Conservation (phyloP, 2,113 vertebrate species). For the Diphyllodes magnificus region DNA sequence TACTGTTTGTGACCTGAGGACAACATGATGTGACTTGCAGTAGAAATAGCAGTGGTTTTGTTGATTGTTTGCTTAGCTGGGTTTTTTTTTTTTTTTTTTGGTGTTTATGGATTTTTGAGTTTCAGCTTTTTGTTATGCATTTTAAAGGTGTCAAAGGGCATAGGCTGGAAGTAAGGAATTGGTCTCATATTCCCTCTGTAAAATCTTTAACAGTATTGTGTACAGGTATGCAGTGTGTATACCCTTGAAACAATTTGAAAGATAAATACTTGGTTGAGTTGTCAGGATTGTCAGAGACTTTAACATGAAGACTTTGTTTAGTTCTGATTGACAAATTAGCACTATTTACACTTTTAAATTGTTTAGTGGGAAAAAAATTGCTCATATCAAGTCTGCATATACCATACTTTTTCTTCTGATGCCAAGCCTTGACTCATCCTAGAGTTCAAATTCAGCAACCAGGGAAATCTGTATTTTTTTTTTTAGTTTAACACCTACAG, state of each 20-base stretch:
- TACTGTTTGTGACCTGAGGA: not conserved
- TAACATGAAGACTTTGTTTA: not conserved
- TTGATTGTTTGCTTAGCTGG: not conserved
- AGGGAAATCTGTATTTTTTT: fast-evolving
- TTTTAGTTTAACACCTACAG: not conserved
- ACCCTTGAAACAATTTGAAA: not conserved
- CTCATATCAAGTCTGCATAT: not conserved
- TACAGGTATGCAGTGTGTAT: not conserved
- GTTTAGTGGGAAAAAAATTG: not conserved
- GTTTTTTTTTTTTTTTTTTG: not conserved
- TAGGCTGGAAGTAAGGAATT: not conserved
- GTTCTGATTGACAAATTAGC: not conserved
- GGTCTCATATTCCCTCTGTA: not conserved
- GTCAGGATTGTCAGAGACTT: not conserved
- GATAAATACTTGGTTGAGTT: not conserved
- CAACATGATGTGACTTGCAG: not conserved
- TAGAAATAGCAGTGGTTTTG: not conserved
- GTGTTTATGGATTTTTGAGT: not conserved
- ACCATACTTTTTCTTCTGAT: not conserved
- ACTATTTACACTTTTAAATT: not conserved
- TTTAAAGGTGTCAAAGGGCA: not conserved
- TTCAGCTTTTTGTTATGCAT: not conserved
- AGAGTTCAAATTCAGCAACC: not conserved
- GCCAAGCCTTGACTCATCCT: not conserved
- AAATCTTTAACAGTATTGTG: not conserved